Evolutionary conservation across 2,113 vertebrate genomes (phyloP).

Genomic region (Ictidomys tridecemlineatus): DNA sequence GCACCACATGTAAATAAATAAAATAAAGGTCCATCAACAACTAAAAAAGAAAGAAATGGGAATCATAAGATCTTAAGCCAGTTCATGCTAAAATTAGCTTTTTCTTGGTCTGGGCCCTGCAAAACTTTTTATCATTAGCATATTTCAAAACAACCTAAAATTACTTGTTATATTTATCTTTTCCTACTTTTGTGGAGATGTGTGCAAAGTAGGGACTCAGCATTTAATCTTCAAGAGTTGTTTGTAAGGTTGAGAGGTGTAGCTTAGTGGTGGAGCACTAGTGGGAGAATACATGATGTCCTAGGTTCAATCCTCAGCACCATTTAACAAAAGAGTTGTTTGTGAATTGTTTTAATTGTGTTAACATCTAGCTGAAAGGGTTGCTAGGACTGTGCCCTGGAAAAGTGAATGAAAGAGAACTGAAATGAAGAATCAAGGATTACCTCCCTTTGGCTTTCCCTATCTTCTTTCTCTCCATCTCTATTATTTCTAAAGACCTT

Average conservation of each 20-base stretch:
- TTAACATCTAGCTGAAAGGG: conserved; percentile 45
- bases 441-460: not conserved
- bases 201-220: conserved; percentile 1
- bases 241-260: not conserved
- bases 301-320: not conserved
- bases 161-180: conserved; percentile 14
- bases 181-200: not conserved
- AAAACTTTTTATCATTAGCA: conserved; percentile 43
- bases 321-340: not conserved
- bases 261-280: not conserved
- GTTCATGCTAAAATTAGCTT: conserved; percentile 21
- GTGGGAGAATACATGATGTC: not conserved
- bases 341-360: conserved; percentile 45
- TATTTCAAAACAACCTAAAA: conserved; percentile 53
- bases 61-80: not conserved
- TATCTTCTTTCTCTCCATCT: not conserved
- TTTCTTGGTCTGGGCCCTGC: not conserved
- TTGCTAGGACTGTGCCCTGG: not conserved
- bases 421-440: not conserved
- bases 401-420: conserved; percentile 3
- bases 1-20: too few species aligned
- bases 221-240: conserved; percentile 14
- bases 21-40: too few species aligned
- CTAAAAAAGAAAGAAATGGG: not conserved
- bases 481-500: conserved; percentile 10